These are phyloP conservation scores for Drosophila paulistorum DNA, from an alignment of 1,140 invertebrate species.

Conservation along the genomic window DNA sequence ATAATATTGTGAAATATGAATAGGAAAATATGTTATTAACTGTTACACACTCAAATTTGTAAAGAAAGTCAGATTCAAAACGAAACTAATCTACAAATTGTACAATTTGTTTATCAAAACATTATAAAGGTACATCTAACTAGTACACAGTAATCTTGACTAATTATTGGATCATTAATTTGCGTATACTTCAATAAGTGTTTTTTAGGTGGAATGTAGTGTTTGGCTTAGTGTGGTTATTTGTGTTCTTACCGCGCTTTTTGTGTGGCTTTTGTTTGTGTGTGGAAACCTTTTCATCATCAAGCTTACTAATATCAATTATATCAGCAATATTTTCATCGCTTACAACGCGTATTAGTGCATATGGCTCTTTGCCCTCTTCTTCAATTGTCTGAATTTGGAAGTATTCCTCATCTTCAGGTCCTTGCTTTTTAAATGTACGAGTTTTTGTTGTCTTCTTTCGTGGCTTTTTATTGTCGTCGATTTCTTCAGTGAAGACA, in stretches of 20 bases:
- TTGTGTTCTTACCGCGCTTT: slow-evolving; percentile 81
- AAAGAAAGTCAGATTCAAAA: background rate
- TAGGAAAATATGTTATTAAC: slow-evolving; percentile 60
- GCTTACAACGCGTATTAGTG: slow-evolving; percentile 76
- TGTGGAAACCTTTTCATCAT: slow-evolving; percentile 75
- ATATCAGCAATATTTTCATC: slow-evolving; percentile 80
- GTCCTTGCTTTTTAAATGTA: slow-evolving; percentile 77
- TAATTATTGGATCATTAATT: background rate
- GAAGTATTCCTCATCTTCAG: slow-evolving; percentile 75
- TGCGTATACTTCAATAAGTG: slow-evolving; percentile 65
- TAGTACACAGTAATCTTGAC: slow-evolving; percentile 5
- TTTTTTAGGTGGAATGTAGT: slow-evolving; percentile 45
- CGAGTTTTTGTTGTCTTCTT: slow-evolving; percentile 80
- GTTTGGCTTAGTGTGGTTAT: slow-evolving; percentile 55
- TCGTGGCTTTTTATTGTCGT: slow-evolving; percentile 75
- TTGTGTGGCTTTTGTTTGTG: slow-evolving; percentile 77
- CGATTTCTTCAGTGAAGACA: slow-evolving; percentile 78
- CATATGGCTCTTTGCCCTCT: slow-evolving; percentile 82
- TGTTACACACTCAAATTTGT: slow-evolving; percentile 1
- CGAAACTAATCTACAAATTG: slow-evolving; percentile 5
- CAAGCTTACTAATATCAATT: slow-evolving; percentile 78
- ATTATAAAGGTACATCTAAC: background rate
- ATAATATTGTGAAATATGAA: slow-evolving; percentile 50
- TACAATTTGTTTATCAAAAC: slow-evolving; percentile 3
- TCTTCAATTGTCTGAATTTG: slow-evolving; percentile 83